Percentiles rank a stretch among this genome's conserved stretches.
Conservation (phyloP, 2,888 invertebrate species). For the Limulus polyphemus region DNA sequence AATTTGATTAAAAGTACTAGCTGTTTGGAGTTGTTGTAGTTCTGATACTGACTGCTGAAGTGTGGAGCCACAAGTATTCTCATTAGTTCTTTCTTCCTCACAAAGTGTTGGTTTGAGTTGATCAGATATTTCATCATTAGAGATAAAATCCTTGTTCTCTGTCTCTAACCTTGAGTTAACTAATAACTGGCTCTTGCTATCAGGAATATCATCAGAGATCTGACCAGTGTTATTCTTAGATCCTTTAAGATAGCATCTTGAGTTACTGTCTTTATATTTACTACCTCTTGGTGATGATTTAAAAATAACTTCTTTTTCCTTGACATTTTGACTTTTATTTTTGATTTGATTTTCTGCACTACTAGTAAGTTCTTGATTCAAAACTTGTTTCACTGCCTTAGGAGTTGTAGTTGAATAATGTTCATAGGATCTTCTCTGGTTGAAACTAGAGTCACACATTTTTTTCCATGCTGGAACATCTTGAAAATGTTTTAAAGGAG, state of each 20-base stretch:
- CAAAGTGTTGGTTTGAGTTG: slow-evolving; percentile 21
- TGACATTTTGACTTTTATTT: neutral
- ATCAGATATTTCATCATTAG: slow-evolving; percentile 26
- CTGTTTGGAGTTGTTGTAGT: slow-evolving; percentile 16
- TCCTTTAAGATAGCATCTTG: too few relatives aligned
- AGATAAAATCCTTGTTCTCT: slow-evolving; percentile 23
- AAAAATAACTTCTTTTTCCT: neutral
- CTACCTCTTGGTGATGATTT: neutral
- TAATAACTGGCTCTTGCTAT: slow-evolving; percentile 6
- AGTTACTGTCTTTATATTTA: too few relatives aligned
- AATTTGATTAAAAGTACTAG: slow-evolving; percentile 2
- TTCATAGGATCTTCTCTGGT: too few relatives aligned
- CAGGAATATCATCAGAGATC: too few relatives aligned
- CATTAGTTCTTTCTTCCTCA: slow-evolving; percentile 9
- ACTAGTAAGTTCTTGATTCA: too few relatives aligned
- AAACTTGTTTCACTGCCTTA: too few relatives aligned
- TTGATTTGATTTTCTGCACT: too few relatives aligned
- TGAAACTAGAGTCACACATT: too few relatives aligned
- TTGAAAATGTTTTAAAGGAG: too few relatives aligned
- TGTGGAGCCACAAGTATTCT: slow-evolving; percentile 13
- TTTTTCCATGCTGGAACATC: too few relatives aligned
- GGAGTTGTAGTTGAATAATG: too few relatives aligned
- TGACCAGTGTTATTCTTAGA: too few relatives aligned
- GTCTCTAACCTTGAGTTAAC: slow-evolving; percentile 15
- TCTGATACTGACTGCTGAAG: slow-evolving; percentile 15